Conservation (phyloP, 2,113 vertebrate genomes). For the Paramormyrops kingsleyae region DNA sequence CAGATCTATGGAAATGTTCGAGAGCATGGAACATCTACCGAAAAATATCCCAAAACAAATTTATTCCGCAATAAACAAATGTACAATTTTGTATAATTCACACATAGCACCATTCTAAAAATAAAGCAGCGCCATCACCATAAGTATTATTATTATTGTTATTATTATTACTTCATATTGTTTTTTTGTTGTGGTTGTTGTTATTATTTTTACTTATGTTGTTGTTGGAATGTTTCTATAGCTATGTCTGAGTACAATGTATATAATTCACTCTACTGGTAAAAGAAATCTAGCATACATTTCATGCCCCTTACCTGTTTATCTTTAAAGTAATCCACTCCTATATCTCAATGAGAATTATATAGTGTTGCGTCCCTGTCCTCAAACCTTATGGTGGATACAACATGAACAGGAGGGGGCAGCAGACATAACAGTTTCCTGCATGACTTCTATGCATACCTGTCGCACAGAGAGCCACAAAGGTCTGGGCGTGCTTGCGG, state of each 20-base stretch:
- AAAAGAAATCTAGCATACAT: not conserved
- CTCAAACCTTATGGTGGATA: not conserved
- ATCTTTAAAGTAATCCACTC: slow-evolving; percentile 7
- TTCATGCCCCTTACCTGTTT: not conserved
- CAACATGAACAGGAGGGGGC: slow-evolving; percentile 1
- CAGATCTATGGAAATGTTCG: not conserved
- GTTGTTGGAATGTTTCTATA: not conserved
- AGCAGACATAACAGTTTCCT: slow-evolving; percentile 18
- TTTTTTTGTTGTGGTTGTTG: not conserved
- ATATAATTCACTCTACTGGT: not conserved
- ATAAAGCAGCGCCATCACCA: not conserved
- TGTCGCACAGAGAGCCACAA: slow-evolving; percentile 95
- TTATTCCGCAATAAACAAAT: not conserved
- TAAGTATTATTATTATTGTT: not conserved
- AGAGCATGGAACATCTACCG: not conserved
- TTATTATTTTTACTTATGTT: not conserved
- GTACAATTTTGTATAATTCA: not conserved
- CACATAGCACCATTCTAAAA: not conserved
- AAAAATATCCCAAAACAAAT: not conserved
- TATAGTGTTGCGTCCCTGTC: not conserved
- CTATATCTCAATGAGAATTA: slow-evolving; percentile 8
- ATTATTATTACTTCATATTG: not conserved
- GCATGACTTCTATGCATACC: slow-evolving; percentile 59
- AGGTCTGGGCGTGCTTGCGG: slow-evolving; percentile 94
- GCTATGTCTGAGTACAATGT: not conserved